Base-by-base conservation (phyloP, 2,113 vertebrate species). In the Patagioenas fasciata region DNA sequence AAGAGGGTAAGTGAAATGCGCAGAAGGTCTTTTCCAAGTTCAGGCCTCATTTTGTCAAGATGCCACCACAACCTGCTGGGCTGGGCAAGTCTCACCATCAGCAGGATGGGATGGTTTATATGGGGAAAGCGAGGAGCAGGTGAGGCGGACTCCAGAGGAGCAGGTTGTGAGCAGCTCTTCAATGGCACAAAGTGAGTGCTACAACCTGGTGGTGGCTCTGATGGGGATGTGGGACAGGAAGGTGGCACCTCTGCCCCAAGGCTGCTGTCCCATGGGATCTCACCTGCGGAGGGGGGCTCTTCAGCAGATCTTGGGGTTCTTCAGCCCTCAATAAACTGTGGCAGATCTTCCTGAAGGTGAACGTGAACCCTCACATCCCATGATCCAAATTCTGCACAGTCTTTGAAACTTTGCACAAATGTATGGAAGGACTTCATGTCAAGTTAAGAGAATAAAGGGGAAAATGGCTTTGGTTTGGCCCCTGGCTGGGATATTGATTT, bases 331-430 rank as follows among this genome's bases (percentile, higher is more conserved):
- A 25, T 10, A 15, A 31, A 15, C 28, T 1, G 1, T 16, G 24
- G 18, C 13, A 60, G 8, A 53, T 24, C 15, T 53, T 26, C 54
- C 54, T 23, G 20, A 40, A 21, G 56, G 48, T 1, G 1, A 44
- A 23, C 0, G 1, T 0, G 1, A 48, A 34, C 38, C 44, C 44
- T n/a, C 51, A 1, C 2, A 0, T 13, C 32, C 71, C 4, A 13
- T 0, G 3, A 57, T 56, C 65, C 78, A 28, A 15, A 31, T 13
- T 6, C 14, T 21, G 15, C 0, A 6, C 34, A 20, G 60, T 15
- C 4, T 65, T 71, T 60, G 19, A 19, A 44, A 38, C 8, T 6
- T 65, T 11, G 15, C n/a, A 21, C 9, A 31, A 26, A 11, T 60
- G 32, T 29, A 26, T 26, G 13, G 3, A 4, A 56, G 60, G 54